Percentiles rank a stretch among this genome's conserved stretches.
Evolutionary conservation across 2,113 vertebrate genomes (phyloP).

Genomic region (Myxocyprinus asiaticus): DNA sequence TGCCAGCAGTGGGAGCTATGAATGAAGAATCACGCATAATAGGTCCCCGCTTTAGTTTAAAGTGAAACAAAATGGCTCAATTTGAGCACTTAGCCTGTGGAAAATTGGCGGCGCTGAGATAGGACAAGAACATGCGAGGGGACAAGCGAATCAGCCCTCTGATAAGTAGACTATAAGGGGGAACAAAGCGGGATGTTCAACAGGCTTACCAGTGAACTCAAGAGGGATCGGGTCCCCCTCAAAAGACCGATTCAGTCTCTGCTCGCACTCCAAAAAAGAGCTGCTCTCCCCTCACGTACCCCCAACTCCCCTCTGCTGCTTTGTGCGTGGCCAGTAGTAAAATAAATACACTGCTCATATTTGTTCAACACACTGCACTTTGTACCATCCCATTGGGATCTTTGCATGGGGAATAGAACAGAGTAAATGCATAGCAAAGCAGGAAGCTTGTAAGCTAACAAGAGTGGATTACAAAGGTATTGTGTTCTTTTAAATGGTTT

Average conservation of each 20-base stretch:
- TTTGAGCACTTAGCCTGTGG: constrained; percentile 91
- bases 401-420: constrained; percentile 6
- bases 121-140: constrained; percentile 82
- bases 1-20: constrained; percentile 62
- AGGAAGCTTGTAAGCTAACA: constrained; percentile 10
- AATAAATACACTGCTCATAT: constrained; percentile 75
- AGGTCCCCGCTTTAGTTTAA: constrained; percentile 89
- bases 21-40: constrained; percentile 87
- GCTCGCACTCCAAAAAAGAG: constrained; percentile 55
- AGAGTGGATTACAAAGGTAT: constrained; percentile 28
- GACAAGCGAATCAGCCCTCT: constrained; percentile 82
- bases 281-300: constrained; percentile 56
- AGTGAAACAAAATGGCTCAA: constrained; percentile 98
- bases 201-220: constrained; percentile 75
- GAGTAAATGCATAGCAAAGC: constrained; percentile 36
- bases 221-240: constrained; percentile 66
- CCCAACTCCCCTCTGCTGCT: constrained; percentile 61
- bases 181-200: constrained; percentile 78
- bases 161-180: constrained; percentile 70
- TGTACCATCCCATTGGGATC: constrained; percentile 38
- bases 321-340: constrained; percentile 70
- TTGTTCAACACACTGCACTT: constrained; percentile 63
- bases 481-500: constrained; percentile 12
- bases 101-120: constrained; percentile 83
- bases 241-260: constrained; percentile 67